Percentiles rank a stretch among this genome's conserved stretches.
Conservation (phyloP, 2,888 invertebrate genomes). For the Thysanoteuthis rhombus region DNA sequence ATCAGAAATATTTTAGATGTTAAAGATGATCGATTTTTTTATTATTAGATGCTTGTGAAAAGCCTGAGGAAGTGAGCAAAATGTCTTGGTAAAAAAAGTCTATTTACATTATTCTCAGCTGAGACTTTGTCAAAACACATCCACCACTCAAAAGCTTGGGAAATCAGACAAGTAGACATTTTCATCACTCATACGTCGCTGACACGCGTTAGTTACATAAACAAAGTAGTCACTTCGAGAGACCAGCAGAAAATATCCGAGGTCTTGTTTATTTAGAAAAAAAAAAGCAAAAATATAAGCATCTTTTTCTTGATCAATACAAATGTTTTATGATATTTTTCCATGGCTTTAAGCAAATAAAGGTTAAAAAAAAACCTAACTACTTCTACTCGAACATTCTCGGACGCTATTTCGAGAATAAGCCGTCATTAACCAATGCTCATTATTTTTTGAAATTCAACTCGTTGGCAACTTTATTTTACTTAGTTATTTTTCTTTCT, state of each 20-base stretch:
- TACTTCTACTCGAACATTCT: too few species aligned
- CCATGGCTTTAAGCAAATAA: too few species aligned
- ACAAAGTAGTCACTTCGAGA: neutral
- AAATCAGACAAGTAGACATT: neutral
- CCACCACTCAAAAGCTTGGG: neutral
- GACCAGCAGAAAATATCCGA: neutral
- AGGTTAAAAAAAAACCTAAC: too few species aligned
- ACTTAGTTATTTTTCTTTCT: too few species aligned
- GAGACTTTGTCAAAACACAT: neutral
- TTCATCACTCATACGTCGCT: neutral
- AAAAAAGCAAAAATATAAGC: too few species aligned
- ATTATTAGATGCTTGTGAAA: neutral
- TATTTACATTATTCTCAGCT: neutral
- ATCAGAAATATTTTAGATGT: neutral
- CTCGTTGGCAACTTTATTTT: too few species aligned
- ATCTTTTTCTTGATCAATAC: too few species aligned
- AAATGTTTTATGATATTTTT: too few species aligned
- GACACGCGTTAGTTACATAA: neutral
- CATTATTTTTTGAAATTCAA: too few species aligned
- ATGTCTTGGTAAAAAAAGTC: neutral
- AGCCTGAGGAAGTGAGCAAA: neutral
- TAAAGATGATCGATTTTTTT: neutral
- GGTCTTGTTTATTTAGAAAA: neutral
- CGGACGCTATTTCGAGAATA: too few species aligned
- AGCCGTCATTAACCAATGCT: too few species aligned